phyloP scores from a whole-genome alignment of 2,113 vertebrate genomes.

The Macroglossus sobrinus region DNA sequence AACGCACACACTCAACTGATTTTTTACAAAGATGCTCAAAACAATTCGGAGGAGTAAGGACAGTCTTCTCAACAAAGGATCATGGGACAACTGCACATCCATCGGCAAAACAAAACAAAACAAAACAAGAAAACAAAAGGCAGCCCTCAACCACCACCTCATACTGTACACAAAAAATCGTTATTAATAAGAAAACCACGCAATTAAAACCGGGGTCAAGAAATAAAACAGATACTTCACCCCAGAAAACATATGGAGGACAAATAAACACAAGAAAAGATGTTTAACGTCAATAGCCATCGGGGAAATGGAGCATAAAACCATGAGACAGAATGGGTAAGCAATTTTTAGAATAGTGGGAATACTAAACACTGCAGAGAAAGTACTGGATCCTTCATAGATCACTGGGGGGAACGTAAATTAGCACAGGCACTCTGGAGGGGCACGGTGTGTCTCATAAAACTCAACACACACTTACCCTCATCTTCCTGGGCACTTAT shows the following conservation, averaged over 20 bases:
- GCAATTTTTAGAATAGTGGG: neutral
- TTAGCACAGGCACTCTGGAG: neutral
- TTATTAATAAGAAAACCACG: neutral
- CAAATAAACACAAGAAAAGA: neutral
- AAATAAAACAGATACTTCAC: neutral
- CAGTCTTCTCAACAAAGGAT: neutral
- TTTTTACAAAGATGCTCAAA: neutral
- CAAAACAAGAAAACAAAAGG: neutral
- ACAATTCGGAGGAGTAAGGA: neutral
- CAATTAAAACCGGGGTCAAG: neutral
- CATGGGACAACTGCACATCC: neutral
- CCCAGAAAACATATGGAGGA: neutral
- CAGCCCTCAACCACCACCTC: neutral
- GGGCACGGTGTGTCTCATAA: neutral
- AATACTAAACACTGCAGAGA: neutral
- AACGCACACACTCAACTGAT: neutral
- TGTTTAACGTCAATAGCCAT: neutral
- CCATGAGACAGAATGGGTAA: neutral
- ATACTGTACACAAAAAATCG: neutral
- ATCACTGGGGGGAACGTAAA: neutral
- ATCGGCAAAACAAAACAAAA: neutral
- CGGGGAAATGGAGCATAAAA: constrained; percentile 5
- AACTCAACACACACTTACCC: neutral
- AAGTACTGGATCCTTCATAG: neutral
- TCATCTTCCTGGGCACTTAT: constrained; percentile 5